Evolutionary conservation across 2,888 invertebrate genomes (phyloP).

Genomic region (Liodrosophila aerea): DNA sequence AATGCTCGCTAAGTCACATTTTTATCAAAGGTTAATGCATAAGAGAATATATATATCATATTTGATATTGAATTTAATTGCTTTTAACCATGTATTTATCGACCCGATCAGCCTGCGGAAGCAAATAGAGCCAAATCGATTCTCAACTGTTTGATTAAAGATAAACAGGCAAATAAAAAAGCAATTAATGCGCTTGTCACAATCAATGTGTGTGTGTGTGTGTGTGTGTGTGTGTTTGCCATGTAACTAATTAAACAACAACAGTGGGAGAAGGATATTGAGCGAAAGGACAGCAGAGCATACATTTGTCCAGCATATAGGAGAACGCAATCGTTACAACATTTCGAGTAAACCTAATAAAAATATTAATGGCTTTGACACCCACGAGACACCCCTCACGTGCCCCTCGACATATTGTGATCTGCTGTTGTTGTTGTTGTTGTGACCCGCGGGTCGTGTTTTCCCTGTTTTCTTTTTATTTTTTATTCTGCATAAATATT

Average conservation of each 20-base stretch:
- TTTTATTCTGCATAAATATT: slow-evolving; percentile 60
- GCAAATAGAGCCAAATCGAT: slow-evolving; percentile 41
- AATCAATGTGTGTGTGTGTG: slow-evolving; percentile 32
- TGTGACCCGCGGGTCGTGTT: slow-evolving; percentile 3
- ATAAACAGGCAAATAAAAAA: slow-evolving; percentile 60
- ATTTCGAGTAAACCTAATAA: slow-evolving; percentile 54
- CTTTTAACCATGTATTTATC: slow-evolving; percentile 8
- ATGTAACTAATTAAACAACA: slow-evolving; percentile 64
- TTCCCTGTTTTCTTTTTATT: slow-evolving; percentile 22
- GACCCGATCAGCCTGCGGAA: slow-evolving; percentile 15
- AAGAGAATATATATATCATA: background rate
- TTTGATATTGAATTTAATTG: slow-evolving; percentile 35
- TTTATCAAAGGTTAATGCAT: no score
- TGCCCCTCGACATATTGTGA: background rate
- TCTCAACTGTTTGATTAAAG: slow-evolving; percentile 42
- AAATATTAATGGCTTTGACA: slow-evolving; percentile 60
- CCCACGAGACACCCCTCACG: background rate
- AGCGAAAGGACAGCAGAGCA: slow-evolving; percentile 7
- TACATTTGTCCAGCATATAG: slow-evolving; percentile 32
- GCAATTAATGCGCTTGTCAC: slow-evolving; percentile 67
- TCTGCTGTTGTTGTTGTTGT: background rate
- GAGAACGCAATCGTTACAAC: slow-evolving; percentile 38
- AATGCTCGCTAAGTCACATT: no score
- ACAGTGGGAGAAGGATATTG: slow-evolving; percentile 21
- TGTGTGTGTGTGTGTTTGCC: slow-evolving; percentile 26